Evolutionary conservation across 2,888 invertebrate species (phyloP), one percentile per base, ranked within the genome.

Genomic region (Pandemis heparana): DNA sequence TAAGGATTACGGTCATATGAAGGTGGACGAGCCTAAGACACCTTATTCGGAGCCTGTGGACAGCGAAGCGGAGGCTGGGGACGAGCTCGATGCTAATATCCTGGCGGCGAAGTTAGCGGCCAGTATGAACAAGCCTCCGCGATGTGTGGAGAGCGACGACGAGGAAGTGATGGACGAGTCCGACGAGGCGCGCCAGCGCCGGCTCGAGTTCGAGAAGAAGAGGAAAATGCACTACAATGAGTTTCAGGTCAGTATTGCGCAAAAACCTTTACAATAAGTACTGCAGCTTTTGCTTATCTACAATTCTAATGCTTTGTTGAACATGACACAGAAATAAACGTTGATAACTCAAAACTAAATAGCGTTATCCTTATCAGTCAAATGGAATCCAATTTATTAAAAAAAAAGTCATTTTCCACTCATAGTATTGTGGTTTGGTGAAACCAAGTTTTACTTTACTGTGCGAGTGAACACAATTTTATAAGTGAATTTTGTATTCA

Each of bases 1-100:
- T 89, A 99, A 99, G 94, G 99, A 99, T 92, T 99, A 99, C 92
- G 99, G 99, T 9, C 99, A 99, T 86, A 99, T 99, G 99, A 99
- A 99, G 93, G 91, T 94, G 51, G 98, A 98, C 83, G 99, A 99
- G 92, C 99, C 99, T 1, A 99, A 99, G 91, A 99, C 99, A 39
- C 99, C 99, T 53, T 96, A 88, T 81, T 94, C 95, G 6, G 96
- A 96, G 83, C 89, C 96, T 68, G 95, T 94, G 63, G 96, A 96
- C 77, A 95, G 95, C 41, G 95, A 95, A 59, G 90, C 95, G 60
- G 96, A 96, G 80, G 95, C 96, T 41, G 81, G 86, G 9, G 96
- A 96, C 80, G 95, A 95, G 80, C 84, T 96, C 77, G 96, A 96
- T 83, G 97, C 98, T 0, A 95, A 96, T 77, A 95, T 97, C 74